Conservation (phyloP, 2,113 vertebrate genomes). For the Cryptomyrus ogoouensis region DNA sequence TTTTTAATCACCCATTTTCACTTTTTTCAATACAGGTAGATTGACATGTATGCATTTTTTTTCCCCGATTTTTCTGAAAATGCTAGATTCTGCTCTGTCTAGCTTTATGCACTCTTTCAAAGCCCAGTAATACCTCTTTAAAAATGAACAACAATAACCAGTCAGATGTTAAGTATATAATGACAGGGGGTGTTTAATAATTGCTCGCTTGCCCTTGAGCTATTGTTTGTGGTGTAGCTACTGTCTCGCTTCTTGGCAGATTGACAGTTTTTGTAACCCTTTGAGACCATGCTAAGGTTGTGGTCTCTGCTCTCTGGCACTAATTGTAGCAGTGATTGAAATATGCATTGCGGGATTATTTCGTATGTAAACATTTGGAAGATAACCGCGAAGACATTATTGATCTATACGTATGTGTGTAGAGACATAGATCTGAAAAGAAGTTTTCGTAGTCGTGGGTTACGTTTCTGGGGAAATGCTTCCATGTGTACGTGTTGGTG, state of each 20-base stretch:
- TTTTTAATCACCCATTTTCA: background rate
- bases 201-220: background rate
- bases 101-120: background rate
- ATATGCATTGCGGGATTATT: background rate
- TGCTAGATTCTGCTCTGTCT: background rate
- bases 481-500: background rate
- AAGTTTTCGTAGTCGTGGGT: background rate
- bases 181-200: conserved; percentile 50
- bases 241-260: background rate
- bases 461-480: background rate
- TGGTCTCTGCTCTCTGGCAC: background rate
- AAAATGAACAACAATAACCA: conserved; percentile 36
- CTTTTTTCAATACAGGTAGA: background rate
- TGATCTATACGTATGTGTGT: background rate
- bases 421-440: background rate
- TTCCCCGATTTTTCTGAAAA: background rate
- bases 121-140: background rate
- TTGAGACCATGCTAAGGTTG: background rate
- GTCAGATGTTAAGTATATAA: conserved; percentile 49
- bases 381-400: background rate
- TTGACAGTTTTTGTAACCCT: background rate
- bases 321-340: background rate
- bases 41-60: background rate
- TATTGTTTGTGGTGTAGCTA: background rate
- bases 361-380: background rate